phyloP scores from a whole-genome alignment of 2,113 vertebrate species.

The Astur gentilis region DNA sequence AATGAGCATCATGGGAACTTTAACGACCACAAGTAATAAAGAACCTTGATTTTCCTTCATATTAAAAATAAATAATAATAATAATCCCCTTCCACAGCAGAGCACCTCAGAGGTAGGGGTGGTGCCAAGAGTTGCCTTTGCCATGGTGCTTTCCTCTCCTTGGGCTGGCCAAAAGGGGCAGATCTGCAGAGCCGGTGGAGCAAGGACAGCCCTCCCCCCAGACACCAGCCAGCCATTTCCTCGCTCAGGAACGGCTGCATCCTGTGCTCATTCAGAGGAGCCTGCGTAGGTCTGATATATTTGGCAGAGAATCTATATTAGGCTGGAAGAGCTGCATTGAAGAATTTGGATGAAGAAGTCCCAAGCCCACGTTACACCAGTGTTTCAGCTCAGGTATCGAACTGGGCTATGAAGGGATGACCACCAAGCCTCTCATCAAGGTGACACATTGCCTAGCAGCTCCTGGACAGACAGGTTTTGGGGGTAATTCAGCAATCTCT shows the following conservation, averaged over 20 bases:
- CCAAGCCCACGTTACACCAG: background rate
- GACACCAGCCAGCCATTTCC: background rate
- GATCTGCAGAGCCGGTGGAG: background rate
- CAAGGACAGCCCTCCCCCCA: background rate
- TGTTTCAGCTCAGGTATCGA: fast-evolving
- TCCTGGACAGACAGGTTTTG: background rate
- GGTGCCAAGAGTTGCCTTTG: background rate
- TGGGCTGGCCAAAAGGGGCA: background rate
- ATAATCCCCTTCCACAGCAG: background rate
- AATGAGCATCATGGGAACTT: background rate
- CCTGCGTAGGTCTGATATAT: background rate
- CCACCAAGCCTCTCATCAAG: background rate
- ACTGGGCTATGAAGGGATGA: background rate
- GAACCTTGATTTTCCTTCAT: background rate
- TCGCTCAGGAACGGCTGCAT: background rate
- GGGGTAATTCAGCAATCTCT: background rate
- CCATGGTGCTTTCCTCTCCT: background rate
- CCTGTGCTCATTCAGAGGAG: background rate
- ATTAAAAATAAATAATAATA: background rate
- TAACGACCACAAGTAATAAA: background rate
- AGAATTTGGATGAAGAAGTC: background rate
- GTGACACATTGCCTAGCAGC: background rate
- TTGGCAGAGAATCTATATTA: background rate
- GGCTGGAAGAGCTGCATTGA: background rate
- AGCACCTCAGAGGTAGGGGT: background rate